Percentiles rank a stretch among this genome's conserved stretches.
Evolutionary conservation across 2,888 invertebrate species (phyloP).

Genomic region (Pterostichus madidus): DNA sequence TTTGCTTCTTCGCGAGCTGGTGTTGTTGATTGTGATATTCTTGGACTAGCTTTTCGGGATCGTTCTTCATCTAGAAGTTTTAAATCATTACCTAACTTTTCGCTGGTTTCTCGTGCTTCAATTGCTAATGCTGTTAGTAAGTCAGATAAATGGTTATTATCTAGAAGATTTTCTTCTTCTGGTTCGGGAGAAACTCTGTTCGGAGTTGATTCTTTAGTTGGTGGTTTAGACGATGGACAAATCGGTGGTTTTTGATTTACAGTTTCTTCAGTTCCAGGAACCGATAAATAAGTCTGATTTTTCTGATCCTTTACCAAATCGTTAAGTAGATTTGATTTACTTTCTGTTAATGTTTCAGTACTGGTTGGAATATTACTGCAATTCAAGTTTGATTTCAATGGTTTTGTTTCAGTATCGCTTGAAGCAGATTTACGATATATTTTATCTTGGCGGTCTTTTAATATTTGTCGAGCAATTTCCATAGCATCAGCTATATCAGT

Average conservation of each 20-base stretch:
- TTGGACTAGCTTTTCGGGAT: constrained; percentile 57
- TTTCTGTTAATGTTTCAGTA: constrained; percentile 75
- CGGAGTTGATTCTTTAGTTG: constrained; percentile 68
- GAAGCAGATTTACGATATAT: constrained; percentile 75
- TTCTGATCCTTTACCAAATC: constrained; percentile 70
- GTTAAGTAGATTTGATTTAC: constrained; percentile 74
- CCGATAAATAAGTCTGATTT: constrained; percentile 69
- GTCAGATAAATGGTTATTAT: constrained; percentile 83
- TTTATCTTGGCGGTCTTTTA: constrained; percentile 75
- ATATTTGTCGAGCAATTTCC: constrained; percentile 76
- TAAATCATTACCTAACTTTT: constrained; percentile 84
- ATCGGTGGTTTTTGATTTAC: constrained; percentile 73
- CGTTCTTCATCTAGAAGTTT: constrained; percentile 71
- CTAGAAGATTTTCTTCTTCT: constrained; percentile 73
- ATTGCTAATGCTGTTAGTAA: constrained; percentile 86
- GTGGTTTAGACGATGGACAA: constrained; percentile 68
- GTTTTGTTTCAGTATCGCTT: constrained; percentile 75
- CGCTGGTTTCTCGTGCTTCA: constrained; percentile 88
- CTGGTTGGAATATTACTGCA: constrained; percentile 70
- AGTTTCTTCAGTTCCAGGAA: constrained; percentile 69
- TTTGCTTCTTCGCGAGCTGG: constrained; percentile 29
- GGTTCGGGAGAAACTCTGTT: constrained; percentile 64
- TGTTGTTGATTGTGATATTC: constrained; percentile 49
- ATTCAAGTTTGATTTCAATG: constrained; percentile 67
- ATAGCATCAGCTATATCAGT: constrained; percentile 77